phyloP scores from a whole-genome alignment of 1,140 invertebrate genomes.

The Archivesica marissinica region DNA sequence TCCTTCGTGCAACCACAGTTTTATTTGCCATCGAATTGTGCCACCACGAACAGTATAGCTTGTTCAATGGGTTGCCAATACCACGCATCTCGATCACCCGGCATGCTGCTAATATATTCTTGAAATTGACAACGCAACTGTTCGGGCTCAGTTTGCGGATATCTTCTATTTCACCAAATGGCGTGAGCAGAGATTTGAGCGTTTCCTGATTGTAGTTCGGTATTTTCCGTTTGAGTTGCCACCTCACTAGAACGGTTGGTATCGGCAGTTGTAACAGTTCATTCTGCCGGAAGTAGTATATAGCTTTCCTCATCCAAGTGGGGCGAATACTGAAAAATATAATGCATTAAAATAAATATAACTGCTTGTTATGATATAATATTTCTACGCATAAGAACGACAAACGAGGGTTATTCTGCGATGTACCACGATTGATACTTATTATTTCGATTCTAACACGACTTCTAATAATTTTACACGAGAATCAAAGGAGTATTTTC shows the following conservation, averaged over 20 bases:
- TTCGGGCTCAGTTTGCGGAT: slow-evolving; percentile 13
- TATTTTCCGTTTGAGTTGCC: slow-evolving; percentile 31
- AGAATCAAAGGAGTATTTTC: no score
- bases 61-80: slow-evolving; percentile 30
- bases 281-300: slow-evolving; percentile 14
- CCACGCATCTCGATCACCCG: slow-evolving; percentile 17
- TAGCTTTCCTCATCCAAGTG: slow-evolving; percentile 34
- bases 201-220: not conserved
- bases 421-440: no score
- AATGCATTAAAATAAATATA: not conserved
- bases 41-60: slow-evolving; percentile 41
- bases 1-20: not conserved
- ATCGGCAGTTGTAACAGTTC: slow-evolving; percentile 21
- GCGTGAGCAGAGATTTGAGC: not conserved
- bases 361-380: not conserved
- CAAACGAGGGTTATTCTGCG: no score
- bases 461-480: no score
- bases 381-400: no score
- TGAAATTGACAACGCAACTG: slow-evolving; percentile 40
- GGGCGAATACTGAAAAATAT: slow-evolving; percentile 34
- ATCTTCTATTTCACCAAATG: slow-evolving; percentile 15
- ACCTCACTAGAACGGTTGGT: slow-evolving; percentile 19
- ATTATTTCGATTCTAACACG: no score
- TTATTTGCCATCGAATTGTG: slow-evolving; percentile 58
- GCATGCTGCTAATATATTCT: slow-evolving; percentile 39